These are phyloP conservation scores for Myripristis murdjan DNA, from an alignment of 2,797 vertebrate species.

Conservation along the genomic window DNA sequence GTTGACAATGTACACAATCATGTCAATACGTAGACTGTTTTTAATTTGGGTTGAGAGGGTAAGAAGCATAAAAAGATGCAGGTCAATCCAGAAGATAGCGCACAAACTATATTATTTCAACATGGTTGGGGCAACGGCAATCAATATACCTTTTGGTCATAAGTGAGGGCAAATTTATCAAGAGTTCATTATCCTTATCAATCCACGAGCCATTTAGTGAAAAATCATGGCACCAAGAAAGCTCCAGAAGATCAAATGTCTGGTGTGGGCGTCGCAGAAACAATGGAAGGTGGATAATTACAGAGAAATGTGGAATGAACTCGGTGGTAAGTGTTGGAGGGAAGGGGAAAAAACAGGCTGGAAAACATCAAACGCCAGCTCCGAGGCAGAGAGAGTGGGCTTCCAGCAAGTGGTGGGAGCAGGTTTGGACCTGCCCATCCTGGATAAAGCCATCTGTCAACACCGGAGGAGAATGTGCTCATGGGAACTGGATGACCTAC, in stretches of 20 bases:
- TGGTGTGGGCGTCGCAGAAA: slow-evolving; percentile 34
- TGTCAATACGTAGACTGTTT: background rate
- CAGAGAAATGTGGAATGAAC: slow-evolving; percentile 53
- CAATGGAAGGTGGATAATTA: slow-evolving; percentile 54
- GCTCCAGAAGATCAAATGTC: slow-evolving; percentile 11
- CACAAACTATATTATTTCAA: too few species aligned
- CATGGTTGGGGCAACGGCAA: slow-evolving; percentile 20
- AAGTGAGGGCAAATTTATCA: background rate
- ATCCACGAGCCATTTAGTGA: too few species aligned
- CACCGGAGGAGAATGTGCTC: slow-evolving; percentile 51
- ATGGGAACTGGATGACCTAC: slow-evolving; percentile 68
- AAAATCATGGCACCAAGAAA: slow-evolving; percentile 34
- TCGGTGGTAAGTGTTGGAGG: slow-evolving; percentile 23
- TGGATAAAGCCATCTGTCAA: slow-evolving; percentile 64
- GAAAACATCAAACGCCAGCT: slow-evolving; percentile 23
- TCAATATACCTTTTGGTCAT: background rate
- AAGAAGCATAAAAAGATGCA: background rate
- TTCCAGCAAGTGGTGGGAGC: slow-evolving; percentile 34
- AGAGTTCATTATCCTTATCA: slow-evolving; percentile 40
- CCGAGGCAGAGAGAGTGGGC: slow-evolving; percentile 20
- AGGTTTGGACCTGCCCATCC: slow-evolving; percentile 64
- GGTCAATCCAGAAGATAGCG: background rate
- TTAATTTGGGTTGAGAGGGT: background rate
- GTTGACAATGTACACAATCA: background rate
- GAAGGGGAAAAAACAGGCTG: slow-evolving; percentile 24